Conservation (phyloP, 1,140 invertebrate species). For the Dreissena polymorpha region DNA sequence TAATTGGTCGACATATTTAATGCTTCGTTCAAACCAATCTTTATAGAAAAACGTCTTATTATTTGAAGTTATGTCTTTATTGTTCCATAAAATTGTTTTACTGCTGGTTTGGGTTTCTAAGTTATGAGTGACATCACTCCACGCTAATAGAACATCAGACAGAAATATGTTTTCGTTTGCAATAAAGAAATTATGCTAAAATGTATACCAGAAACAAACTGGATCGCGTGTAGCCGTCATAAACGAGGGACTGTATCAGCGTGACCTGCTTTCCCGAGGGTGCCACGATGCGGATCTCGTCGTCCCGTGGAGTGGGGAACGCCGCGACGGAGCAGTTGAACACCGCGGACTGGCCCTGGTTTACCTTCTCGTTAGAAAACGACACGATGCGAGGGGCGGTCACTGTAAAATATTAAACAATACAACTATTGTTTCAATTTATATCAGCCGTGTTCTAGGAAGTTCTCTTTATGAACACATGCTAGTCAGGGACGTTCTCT, state of each 20-base stretch:
- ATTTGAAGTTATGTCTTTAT: no score
- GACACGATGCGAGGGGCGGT: constrained; percentile 67
- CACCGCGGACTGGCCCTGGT: constrained; percentile 68
- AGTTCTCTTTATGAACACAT: no score
- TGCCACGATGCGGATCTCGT: constrained; percentile 65
- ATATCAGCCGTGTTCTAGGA: no score
- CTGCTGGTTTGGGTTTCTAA: no score
- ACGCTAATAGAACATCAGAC: no score
- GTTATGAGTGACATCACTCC: no score
- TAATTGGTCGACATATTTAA: no score
- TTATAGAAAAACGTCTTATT: no score
- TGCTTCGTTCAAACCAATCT: no score
- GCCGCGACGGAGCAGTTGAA: constrained; percentile 75
- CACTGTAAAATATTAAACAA: constrained; percentile 56
- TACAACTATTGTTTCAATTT: neutral
- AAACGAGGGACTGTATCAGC: constrained; percentile 59
- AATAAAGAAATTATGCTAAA: neutral
- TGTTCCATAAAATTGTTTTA: no score
- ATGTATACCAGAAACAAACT: constrained; percentile 66
- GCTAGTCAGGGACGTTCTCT: no score
- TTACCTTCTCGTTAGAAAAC: constrained; percentile 70
- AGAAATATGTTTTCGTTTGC: no score
- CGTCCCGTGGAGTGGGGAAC: constrained; percentile 66
- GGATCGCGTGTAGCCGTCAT: constrained; percentile 64
- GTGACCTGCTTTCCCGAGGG: constrained; percentile 59